Base-by-base conservation (phyloP, 2,797 vertebrate genomes). In the Aulostomus chinensis region DNA sequence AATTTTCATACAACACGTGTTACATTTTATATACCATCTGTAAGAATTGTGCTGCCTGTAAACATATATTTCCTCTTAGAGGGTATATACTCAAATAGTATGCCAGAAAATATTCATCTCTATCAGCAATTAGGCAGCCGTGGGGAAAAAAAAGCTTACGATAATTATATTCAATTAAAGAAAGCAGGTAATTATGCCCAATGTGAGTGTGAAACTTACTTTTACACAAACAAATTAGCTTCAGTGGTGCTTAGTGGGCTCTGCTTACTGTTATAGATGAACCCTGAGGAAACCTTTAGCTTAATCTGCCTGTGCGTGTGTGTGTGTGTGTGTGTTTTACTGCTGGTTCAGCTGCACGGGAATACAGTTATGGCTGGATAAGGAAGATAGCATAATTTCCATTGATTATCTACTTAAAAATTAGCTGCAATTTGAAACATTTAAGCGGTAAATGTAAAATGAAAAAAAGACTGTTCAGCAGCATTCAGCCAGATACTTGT, bases 171-270 rank as follows among this genome's bases (percentile, higher is more conserved):
- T 68, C 22, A 73, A 51, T 65, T 73, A 64, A 64, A 48, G 5
- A 54, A 48, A 66, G 30, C 49, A 64, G 68, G 41, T 78, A 80
- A 80, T 76, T 79, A 63, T 43, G 18, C 69, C 54, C 58, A 58
- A 31, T 41, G 55, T 43, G 59, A 69, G 51, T 43, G 40, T 60
- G 55, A 69, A 61, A 69, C 40, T 65, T 53, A 45, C 18, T 58
- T 67, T 50, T 51, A 57, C 26, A 53, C 15, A 64, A 63, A 69
- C 36, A 51, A 59, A 68, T 69, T 24, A 42, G 37, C 25, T 62
- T 33, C 12, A 54, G 20, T 22, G 24, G 34, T 43, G 40, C 49
- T 66, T 20, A 5, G 12, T 28, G 11, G 29, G 35, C 17, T 26
- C 18, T 38, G 29, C 26, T 38, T 16, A n/a, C 2, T 7, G 11